These are phyloP conservation scores for Zosterops hypoxanthus DNA, from an alignment of 2,113 vertebrate species.

Conservation along the genomic window DNA sequence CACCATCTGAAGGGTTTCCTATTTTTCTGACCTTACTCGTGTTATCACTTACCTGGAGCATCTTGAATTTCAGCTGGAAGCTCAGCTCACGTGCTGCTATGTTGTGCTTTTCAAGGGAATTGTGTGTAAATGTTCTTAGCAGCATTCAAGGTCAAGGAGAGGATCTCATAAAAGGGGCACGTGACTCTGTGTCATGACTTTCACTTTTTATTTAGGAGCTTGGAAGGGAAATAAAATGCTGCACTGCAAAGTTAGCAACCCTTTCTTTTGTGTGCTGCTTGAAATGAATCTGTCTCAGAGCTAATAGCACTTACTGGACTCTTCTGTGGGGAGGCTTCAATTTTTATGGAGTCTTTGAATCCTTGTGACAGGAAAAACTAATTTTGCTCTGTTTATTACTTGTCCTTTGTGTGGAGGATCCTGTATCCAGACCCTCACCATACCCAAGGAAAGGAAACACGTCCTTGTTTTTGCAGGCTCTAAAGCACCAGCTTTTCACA, in stretches of 20 bases:
- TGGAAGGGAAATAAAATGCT: not conserved
- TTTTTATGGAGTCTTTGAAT: not conserved
- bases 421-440: not conserved
- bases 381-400: not conserved
- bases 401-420: not conserved
- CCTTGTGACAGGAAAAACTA: not conserved
- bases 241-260: not conserved
- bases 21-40: not conserved
- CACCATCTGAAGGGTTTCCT: not conserved
- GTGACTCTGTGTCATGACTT: not conserved
- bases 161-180: not conserved
- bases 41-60: not conserved
- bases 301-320: accelerated
- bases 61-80: not conserved
- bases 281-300: not conserved
- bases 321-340: not conserved
- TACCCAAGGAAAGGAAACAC: not conserved
- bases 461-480: not conserved
- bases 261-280: not conserved
- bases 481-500: not conserved
- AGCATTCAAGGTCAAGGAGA: not conserved
- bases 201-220: not conserved
- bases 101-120: not conserved
- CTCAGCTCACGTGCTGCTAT: not conserved
- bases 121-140: not conserved